Conservation (phyloP, 2,797 vertebrate genomes). For the Myiotriccus ornatus region DNA sequence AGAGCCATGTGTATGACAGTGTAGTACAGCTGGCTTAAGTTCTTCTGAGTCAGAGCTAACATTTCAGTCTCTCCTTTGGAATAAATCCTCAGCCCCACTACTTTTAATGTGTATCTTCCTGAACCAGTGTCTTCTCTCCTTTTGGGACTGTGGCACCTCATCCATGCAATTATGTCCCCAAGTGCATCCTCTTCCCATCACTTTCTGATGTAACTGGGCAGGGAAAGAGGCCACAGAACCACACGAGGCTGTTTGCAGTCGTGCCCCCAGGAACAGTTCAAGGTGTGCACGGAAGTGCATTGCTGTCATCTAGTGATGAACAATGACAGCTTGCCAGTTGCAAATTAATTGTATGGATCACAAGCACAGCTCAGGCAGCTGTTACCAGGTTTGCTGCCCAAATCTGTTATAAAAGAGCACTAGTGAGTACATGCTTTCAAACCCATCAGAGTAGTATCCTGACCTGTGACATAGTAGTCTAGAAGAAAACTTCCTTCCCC, state of each 20-base stretch:
- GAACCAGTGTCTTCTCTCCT: background rate
- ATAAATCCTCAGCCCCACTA: background rate
- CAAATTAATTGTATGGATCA: conserved; percentile 13
- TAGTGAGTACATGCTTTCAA: background rate
- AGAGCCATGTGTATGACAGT: rapidly evolving
- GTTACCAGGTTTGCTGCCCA: conserved; percentile 25
- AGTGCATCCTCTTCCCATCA: background rate
- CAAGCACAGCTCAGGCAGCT: background rate
- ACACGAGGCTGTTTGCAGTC: background rate
- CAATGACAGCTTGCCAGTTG: background rate
- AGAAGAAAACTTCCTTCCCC: background rate
- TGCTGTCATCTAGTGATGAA: conserved; percentile 64
- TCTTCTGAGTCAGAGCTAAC: background rate
- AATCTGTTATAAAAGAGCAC: background rate
- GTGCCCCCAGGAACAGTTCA: background rate
- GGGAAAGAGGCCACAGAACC: background rate
- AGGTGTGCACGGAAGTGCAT: conserved; percentile 1
- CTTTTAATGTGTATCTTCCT: no score
- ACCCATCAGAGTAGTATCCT: background rate
- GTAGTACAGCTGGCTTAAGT: background rate
- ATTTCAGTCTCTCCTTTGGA: background rate
- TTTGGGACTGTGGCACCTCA: background rate
- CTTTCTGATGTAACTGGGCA: background rate
- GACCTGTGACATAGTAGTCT: background rate
- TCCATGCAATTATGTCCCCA: background rate